Conservation (phyloP, 2,888 invertebrate genomes). For the Lissonota sp. region DNA sequence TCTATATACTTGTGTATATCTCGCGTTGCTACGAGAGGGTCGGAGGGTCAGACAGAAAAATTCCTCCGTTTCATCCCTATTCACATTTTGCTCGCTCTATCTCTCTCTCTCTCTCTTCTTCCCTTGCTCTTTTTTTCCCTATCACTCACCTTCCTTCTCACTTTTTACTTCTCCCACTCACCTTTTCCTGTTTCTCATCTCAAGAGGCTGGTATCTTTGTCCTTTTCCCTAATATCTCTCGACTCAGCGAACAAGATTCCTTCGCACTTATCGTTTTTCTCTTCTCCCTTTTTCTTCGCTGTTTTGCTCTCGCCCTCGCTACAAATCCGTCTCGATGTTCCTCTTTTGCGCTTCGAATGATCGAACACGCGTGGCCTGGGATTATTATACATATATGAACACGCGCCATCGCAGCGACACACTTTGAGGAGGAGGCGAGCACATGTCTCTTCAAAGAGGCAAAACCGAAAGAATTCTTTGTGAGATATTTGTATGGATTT, state of each 20-base stretch:
- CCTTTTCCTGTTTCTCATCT: conserved; percentile 11
- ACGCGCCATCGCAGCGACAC: conserved; percentile 38
- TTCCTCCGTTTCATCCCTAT: conserved; percentile 25
- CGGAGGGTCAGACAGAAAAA: conserved; percentile 18
- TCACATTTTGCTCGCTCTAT: conserved; percentile 4
- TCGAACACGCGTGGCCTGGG: background rate
- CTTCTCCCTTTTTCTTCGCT: conserved; percentile 25
- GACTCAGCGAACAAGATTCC: conserved; percentile 16
- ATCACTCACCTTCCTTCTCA: background rate
- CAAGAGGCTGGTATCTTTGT: conserved; percentile 16
- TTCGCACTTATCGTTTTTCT: conserved; percentile 34
- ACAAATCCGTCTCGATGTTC: conserved; percentile 5
- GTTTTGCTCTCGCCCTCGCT: conserved; percentile 1
- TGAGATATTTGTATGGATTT: conserved; percentile 21
- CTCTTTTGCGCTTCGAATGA: conserved; percentile 28
- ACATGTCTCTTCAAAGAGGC: conserved; percentile 27
- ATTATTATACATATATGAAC: no score
- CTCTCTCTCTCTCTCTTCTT: conserved; percentile 9
- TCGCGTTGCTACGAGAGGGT: conserved; percentile 4
- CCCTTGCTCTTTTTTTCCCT: conserved; percentile 18
- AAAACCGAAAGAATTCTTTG: conserved; percentile 32
- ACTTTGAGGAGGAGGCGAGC: conserved; percentile 20
- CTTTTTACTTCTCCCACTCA: conserved; percentile 12
- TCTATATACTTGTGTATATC: background rate
- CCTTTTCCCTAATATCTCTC: conserved; percentile 2